These are phyloP conservation scores for Halyomorpha halys DNA, from an alignment of 1,140 invertebrate genomes.

Conservation along the genomic window DNA sequence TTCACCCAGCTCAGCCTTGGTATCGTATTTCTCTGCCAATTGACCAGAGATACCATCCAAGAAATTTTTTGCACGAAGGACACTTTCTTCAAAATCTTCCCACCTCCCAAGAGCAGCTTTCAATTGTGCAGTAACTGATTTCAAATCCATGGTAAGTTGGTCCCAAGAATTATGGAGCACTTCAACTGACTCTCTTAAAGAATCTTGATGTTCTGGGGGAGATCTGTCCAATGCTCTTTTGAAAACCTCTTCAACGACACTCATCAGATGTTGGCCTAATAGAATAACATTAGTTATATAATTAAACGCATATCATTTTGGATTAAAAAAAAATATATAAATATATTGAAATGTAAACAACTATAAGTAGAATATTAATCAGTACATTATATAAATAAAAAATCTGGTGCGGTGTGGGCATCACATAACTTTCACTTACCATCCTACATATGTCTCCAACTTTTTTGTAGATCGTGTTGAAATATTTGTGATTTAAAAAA, in stretches of 20 bases:
- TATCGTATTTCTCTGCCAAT: conserved; percentile 50
- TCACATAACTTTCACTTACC: too few relatives aligned
- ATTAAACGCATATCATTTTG: background rate
- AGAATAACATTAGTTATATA: conserved; percentile 1
- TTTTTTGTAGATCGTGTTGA: too few relatives aligned
- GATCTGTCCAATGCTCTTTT: conserved; percentile 72
- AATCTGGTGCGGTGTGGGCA: too few relatives aligned
- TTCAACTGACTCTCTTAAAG: conserved; percentile 54
- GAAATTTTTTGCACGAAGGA: conserved; percentile 58
- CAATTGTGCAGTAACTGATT: conserved; percentile 61
- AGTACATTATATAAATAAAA: background rate
- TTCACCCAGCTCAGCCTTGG: conserved; percentile 74
- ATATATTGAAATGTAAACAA: too few relatives aligned
- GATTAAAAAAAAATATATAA: background rate
- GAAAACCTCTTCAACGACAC: conserved; percentile 68
- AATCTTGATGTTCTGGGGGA: conserved; percentile 66
- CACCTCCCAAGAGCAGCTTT: conserved; percentile 65
- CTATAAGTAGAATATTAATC: too few relatives aligned
- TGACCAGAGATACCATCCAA: conserved; percentile 47
- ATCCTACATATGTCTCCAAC: too few relatives aligned
- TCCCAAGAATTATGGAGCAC: conserved; percentile 70
- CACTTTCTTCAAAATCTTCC: conserved; percentile 68
- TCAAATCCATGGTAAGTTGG: conserved; percentile 67
- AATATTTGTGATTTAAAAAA: too few relatives aligned
- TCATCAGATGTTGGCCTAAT: conserved; percentile 72